A percentile compares a stretch with the other conserved stretches of the same genome.
These are phyloP conservation scores for Campaea margaritaria DNA, from an alignment of 2,888 invertebrate species.

Conservation along the genomic window DNA sequence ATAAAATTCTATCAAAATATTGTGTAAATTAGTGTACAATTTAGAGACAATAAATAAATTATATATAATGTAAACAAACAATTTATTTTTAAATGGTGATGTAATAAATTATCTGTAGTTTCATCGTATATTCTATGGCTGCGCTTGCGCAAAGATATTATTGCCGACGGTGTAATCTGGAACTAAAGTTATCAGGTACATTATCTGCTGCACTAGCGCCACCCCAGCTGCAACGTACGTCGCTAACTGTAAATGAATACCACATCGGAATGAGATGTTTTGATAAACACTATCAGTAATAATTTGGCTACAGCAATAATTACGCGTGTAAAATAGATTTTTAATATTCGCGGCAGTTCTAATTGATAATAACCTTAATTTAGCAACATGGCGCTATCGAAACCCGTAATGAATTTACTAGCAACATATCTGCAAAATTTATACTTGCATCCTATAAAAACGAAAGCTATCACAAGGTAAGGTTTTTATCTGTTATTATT, in stretches of 20 bases:
- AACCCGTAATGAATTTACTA: slow-evolving; percentile 88
- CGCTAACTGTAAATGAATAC: background rate
- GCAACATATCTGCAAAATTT: slow-evolving; percentile 90
- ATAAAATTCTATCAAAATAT: no score
- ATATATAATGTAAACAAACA: background rate
- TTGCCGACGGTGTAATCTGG: slow-evolving; percentile 11
- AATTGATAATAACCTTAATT: slow-evolving; percentile 18
- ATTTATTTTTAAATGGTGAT: background rate
- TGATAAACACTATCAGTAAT: slow-evolving; percentile 41
- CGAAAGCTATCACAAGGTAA: slow-evolving; percentile 93
- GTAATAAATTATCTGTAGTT: slow-evolving; percentile 5
- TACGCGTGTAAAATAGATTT: slow-evolving; percentile 23
- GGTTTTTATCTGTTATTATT: slow-evolving; percentile 52
- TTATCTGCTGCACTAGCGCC: slow-evolving; percentile 28
- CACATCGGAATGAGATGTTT: slow-evolving; percentile 12
- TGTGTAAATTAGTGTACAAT: background rate
- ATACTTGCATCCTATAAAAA: slow-evolving; percentile 90
- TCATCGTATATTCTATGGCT: slow-evolving; percentile 22
- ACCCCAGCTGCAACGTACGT: background rate
- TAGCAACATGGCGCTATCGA: slow-evolving; percentile 87
- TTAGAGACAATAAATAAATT: background rate
- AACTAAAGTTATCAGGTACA: slow-evolving; percentile 6
- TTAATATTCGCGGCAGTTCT: slow-evolving; percentile 1
- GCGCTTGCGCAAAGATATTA: slow-evolving; percentile 20
- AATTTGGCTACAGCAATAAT: slow-evolving; percentile 22